A percentile compares a stretch with the other conserved stretches of the same genome.
phyloP scores from a whole-genome alignment of 1,140 invertebrate species.

The Drosophila neocordata region DNA sequence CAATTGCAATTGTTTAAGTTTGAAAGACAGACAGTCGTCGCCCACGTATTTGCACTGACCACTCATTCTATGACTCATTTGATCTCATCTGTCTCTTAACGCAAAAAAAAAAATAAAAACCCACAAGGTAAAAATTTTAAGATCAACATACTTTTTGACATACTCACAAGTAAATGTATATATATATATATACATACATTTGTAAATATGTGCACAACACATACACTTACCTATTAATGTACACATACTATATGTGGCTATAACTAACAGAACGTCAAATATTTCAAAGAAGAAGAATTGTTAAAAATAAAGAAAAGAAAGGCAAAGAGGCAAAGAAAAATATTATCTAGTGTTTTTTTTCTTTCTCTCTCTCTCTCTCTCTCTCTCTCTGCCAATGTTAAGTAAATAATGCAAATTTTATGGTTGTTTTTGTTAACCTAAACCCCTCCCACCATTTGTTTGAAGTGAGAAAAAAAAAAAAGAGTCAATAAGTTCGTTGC shows the following conservation, averaged over 20 bases:
- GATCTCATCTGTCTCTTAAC: neutral
- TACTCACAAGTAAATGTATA: too few species aligned
- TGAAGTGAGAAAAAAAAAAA: constrained; percentile 29
- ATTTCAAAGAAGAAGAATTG: constrained; percentile 39
- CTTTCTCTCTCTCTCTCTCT: too few species aligned
- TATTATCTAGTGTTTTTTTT: too few species aligned
- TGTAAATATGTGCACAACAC: neutral
- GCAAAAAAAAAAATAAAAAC: neutral
- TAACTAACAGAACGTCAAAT: neutral
- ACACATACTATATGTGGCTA: neutral
- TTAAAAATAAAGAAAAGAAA: constrained; percentile 49
- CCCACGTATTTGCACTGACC: constrained; percentile 3
- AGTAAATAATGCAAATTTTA: constrained; percentile 70
- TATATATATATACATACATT: too few species aligned
- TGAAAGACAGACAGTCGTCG: neutral
- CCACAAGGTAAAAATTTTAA: neutral
- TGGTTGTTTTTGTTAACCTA: constrained; percentile 20
- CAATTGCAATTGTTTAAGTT: neutral
- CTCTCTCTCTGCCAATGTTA: constrained; percentile 42
- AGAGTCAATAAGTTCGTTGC: constrained; percentile 76
- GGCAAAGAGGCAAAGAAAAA: constrained; percentile 42
- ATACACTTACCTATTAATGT: neutral
- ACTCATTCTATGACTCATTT: constrained; percentile 3
- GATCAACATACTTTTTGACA: neutral
- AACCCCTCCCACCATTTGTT: neutral